phyloP scores from a whole-genome alignment of 2,888 invertebrate species.

The Anaspis maculata region DNA sequence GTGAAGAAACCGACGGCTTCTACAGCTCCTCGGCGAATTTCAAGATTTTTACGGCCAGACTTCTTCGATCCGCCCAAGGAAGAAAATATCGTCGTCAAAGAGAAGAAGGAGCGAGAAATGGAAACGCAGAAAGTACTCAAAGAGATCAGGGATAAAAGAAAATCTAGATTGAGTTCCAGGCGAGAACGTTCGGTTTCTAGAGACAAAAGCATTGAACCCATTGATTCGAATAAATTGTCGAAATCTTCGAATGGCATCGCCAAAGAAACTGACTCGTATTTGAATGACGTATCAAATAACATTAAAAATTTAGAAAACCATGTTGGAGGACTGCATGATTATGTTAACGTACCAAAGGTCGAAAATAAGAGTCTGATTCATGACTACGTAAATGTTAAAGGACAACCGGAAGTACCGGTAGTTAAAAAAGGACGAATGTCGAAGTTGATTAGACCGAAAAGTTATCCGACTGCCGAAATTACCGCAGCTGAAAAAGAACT shows the following conservation, averaged over 20 bases:
- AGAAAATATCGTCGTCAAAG: slow-evolving; percentile 59
- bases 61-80: slow-evolving; percentile 61
- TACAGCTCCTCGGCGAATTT: slow-evolving; percentile 47
- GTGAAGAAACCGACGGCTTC: slow-evolving; percentile 21
- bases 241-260: slow-evolving; percentile 5
- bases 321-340: slow-evolving; percentile 28
- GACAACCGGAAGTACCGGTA: slow-evolving; percentile 9
- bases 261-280: slow-evolving; percentile 27
- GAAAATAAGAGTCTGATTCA: slow-evolving; percentile 16
- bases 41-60: slow-evolving; percentile 69
- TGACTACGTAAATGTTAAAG: slow-evolving; percentile 31
- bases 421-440: slow-evolving; percentile 39
- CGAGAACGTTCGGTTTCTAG: slow-evolving; percentile 31
- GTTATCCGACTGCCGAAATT: slow-evolving; percentile 43
- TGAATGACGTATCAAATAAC: slow-evolving; percentile 31
- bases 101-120: slow-evolving; percentile 57
- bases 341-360: slow-evolving; percentile 24
- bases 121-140: slow-evolving; percentile 60
- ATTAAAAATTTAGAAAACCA: slow-evolving; percentile 33
- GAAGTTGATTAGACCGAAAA: slow-evolving; percentile 48
- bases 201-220: slow-evolving; percentile 18
- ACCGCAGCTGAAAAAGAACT: slow-evolving; percentile 5
- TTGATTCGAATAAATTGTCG: slow-evolving; percentile 10
- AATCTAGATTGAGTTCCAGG: slow-evolving; percentile 31
- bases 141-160: slow-evolving; percentile 57